A percentile compares a stretch with the other conserved stretches of the same genome.
Conservation (phyloP, 2,113 vertebrate species). For the Aepyceros melampus region DNA sequence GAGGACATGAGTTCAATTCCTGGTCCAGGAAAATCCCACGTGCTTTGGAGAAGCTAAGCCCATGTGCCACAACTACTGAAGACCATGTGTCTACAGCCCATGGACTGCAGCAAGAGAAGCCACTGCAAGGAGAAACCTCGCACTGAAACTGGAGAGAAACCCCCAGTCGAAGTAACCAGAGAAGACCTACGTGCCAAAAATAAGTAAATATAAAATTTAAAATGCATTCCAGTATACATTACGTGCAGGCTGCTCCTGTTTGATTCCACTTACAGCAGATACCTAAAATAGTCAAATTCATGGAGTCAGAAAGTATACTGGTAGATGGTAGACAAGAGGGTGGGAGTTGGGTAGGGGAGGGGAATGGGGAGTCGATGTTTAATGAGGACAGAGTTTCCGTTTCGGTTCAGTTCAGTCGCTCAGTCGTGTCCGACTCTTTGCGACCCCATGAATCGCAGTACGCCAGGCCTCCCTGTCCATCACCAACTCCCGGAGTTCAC, state of each 20-base stretch:
- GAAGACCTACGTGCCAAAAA: not conserved
- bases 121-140: rapidly evolving
- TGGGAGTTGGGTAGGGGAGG: not conserved
- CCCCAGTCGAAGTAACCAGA: not conserved
- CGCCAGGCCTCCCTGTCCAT: too few species aligned
- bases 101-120: not conserved
- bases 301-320: not conserved
- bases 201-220: not conserved
- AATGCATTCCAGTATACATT: not conserved
- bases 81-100: not conserved
- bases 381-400: not conserved
- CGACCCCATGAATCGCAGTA: too few species aligned
- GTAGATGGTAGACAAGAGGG: not conserved
- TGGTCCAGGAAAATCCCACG: not conserved
- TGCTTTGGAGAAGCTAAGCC: not conserved
- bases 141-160: not conserved
- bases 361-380: not conserved
- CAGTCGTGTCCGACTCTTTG: too few species aligned
- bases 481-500: too few species aligned
- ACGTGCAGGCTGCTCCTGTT: not conserved
- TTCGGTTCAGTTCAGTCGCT: too few species aligned
- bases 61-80: not conserved
- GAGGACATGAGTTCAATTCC: not conserved
- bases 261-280: not conserved
- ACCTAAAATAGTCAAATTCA: not conserved